These are phyloP conservation scores for Pipistrellus pygmaeus DNA, from an alignment of 2,797 vertebrate genomes.

Conservation along the genomic window DNA sequence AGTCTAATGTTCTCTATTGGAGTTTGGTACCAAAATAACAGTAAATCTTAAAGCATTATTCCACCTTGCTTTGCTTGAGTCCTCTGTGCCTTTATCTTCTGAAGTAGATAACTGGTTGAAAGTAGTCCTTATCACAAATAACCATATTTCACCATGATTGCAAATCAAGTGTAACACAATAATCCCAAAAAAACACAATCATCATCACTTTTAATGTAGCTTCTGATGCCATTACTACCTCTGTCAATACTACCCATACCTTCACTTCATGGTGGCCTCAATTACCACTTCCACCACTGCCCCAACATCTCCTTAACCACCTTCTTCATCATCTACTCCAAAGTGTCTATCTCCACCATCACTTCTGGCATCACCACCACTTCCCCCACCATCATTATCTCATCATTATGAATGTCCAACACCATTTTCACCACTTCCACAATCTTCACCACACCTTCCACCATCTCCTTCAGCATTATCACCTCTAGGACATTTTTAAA, in stretches of 20 bases:
- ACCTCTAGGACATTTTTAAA: background rate
- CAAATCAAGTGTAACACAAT: constrained; percentile 41
- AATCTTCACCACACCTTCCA: background rate
- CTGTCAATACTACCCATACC: background rate
- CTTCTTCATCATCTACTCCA: background rate
- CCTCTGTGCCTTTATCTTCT: constrained; percentile 48
- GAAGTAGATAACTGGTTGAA: background rate
- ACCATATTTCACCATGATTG: background rate
- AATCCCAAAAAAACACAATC: constrained; percentile 19
- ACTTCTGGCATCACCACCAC: background rate
- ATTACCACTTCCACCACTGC: background rate
- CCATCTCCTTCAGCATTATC: background rate
- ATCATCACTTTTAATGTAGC: background rate
- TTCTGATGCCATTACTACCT: background rate
- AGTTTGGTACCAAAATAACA: constrained; percentile 67
- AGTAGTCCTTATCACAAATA: background rate
- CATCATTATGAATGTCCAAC: background rate
- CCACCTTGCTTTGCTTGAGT: constrained; percentile 59
- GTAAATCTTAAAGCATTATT: constrained; percentile 62
- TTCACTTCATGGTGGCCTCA: background rate
- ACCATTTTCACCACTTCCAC: background rate
- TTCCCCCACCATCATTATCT: background rate
- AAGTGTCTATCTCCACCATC: background rate
- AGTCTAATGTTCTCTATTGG: constrained; percentile 66
- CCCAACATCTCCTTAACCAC: background rate